These are phyloP conservation scores for Athetis lepigone DNA, from an alignment of 2,888 invertebrate genomes.

Conservation along the genomic window DNA sequence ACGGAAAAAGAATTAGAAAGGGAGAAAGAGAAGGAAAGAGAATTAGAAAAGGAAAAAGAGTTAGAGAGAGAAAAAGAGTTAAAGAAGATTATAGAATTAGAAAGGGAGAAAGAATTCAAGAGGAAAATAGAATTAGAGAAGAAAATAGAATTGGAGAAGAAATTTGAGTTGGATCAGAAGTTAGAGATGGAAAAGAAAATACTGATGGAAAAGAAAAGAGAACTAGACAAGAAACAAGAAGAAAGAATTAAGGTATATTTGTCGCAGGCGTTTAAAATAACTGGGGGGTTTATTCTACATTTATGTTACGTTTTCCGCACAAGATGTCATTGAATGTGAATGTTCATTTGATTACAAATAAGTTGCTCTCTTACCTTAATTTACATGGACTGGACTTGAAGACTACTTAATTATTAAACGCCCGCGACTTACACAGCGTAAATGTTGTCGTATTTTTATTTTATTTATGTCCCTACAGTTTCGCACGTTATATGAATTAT, in stretches of 20 bases:
- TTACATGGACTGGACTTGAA: neutral
- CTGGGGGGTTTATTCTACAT: neutral
- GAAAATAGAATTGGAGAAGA: conserved; percentile 13
- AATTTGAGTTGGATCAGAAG: conserved; percentile 9
- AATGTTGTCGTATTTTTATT: neutral
- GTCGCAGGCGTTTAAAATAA: conserved; percentile 40
- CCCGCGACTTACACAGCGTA: conserved; percentile 4
- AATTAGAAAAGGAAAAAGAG: conserved; percentile 20
- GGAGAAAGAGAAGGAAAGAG: conserved; percentile 32
- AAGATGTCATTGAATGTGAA: no score
- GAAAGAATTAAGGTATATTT: conserved; percentile 50
- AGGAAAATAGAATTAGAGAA: conserved; percentile 20
- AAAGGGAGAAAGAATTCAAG: conserved; percentile 15
- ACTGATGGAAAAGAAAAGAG: conserved; percentile 24
- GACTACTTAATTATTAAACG: conserved; percentile 23
- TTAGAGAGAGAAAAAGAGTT: conserved; percentile 12
- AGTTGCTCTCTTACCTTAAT: no score
- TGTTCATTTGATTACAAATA: no score
- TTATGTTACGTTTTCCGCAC: no score
- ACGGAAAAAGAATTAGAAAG: conserved; percentile 32
- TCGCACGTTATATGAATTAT: neutral
- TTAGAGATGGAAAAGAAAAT: conserved; percentile 9
- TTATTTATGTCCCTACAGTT: neutral
- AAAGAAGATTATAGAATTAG: conserved; percentile 18
- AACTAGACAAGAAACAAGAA: conserved; percentile 33